Base-by-base conservation (phyloP, 2,888 invertebrate genomes). In the Prosopocoilus inquinatus region DNA sequence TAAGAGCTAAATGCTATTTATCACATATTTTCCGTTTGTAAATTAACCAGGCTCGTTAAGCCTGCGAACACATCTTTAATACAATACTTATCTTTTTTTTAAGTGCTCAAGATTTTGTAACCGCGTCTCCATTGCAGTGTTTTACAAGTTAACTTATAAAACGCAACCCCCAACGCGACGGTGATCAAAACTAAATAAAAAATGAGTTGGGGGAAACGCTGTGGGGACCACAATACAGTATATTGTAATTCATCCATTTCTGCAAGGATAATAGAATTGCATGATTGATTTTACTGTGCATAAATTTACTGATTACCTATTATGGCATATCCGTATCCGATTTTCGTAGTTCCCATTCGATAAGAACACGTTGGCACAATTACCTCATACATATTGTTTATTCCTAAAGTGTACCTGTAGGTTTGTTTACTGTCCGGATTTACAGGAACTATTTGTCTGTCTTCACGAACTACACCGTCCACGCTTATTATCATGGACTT, bases 341-440 rank as follows among this genome's bases (percentile, higher is more conserved):
- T 91, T 63, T 88, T 80, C 2, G 77, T 73, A 13, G 90, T 91
- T 1, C 97, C 97, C 97, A 98, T 98, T 67, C 98, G 84, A 75
- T 98, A 98, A 0, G 95, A 96, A 72, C 94, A 94, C 0, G 97
- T 96, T 2, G 97, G 97, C 62, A 95, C 90, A 75, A 89, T 85
- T 47, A 97, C 84, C 80, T 97, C 96, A 66, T 80, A 79, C 67
- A 80, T 75, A 63, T 79, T 78, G 36, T 75, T 76, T 59, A 74
- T 69, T 38, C 79, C 78, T 55, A 82, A 70, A 49, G 75, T 70
- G 52, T 78, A 76, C 59, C 77, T 72, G 66, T 77, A 79, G 35
- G 80, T 64, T 56, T 75, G 70, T 46, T 76, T 75, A 63, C 69
- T 67, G 32, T 52, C 49, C 1, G 70, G 68, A 12, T 65, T 70